Conservation (phyloP, 2,888 invertebrate species). For the Beris chalybata region DNA sequence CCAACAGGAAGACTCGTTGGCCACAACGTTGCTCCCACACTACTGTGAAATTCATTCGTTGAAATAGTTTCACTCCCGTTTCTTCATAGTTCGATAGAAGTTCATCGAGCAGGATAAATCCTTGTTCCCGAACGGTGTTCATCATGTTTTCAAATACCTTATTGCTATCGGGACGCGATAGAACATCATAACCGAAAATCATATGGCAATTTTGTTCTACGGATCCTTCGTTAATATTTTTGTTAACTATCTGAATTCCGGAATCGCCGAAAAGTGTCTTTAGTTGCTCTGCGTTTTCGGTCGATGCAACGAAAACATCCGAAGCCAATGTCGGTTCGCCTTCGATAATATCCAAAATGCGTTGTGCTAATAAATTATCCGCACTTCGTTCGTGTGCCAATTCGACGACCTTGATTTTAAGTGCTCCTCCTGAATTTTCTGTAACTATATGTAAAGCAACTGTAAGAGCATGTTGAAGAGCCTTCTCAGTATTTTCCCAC, state of each 20-base stretch:
- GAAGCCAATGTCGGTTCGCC: constrained; percentile 73
- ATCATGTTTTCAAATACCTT: constrained; percentile 62
- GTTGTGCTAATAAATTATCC: constrained; percentile 67
- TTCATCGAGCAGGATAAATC: constrained; percentile 77
- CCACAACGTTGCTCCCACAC: constrained; percentile 67
- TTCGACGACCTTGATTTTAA: constrained; percentile 76
- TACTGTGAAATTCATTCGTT: constrained; percentile 58
- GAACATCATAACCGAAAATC: constrained; percentile 67
- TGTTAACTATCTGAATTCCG: constrained; percentile 66
- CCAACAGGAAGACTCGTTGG: constrained; percentile 66
- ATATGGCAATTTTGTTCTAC: constrained; percentile 72
- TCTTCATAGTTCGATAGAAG: constrained; percentile 57
- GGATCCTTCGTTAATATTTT: constrained; percentile 63
- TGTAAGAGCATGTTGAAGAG: constrained; percentile 67
- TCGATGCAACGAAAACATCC: constrained; percentile 63
- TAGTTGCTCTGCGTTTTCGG: constrained; percentile 61
- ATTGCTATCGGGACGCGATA: constrained; percentile 61
- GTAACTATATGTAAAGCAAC: constrained; percentile 71
- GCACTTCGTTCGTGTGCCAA: constrained; percentile 62
- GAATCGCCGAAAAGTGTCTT: constrained; percentile 61
- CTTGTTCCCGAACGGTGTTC: constrained; percentile 66
- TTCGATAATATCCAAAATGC: constrained; percentile 66
- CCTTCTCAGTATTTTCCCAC: constrained; percentile 63
- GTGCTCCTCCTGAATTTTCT: constrained; percentile 72
- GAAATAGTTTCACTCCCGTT: constrained; percentile 53